Percentiles rank a stretch among this genome's conserved stretches.
Conservation (phyloP, 2,113 vertebrate genomes). For the Elanoides forficatus region DNA sequence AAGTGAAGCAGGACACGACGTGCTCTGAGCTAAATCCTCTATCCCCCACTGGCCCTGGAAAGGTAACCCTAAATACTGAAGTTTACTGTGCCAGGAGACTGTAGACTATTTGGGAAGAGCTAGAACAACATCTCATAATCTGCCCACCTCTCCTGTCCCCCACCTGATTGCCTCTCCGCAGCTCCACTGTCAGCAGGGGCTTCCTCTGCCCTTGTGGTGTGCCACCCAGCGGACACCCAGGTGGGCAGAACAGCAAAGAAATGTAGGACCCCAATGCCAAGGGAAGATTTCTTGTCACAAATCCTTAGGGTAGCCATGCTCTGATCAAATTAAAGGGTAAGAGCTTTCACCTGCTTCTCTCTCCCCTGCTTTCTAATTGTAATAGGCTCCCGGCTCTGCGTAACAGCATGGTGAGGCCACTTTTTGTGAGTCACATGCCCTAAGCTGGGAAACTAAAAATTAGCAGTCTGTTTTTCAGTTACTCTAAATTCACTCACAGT, state of each 20-base stretch:
- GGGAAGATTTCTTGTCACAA: background rate
- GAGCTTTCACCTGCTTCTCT: background rate
- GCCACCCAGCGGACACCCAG: background rate
- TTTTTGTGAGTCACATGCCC: fast-evolving
- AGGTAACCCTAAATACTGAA: background rate
- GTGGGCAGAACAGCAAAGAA: background rate
- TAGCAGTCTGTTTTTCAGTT: background rate
- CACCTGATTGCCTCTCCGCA: background rate
- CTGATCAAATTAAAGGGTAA: background rate
- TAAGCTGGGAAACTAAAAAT: background rate
- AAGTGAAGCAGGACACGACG: background rate
- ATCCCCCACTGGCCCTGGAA: background rate
- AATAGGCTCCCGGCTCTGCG: background rate
- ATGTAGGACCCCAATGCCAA: background rate
- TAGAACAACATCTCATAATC: background rate
- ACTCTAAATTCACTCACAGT: background rate
- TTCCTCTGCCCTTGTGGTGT: background rate
- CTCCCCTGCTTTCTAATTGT: background rate
- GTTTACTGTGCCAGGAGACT: background rate
- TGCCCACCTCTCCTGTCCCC: background rate
- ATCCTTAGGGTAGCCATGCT: background rate
- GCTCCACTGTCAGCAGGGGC: background rate
- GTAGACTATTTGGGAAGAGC: background rate
- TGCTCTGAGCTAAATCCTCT: background rate
- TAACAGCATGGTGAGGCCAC: background rate